A percentile compares a stretch with the other conserved stretches of the same genome.
phyloP scores from a whole-genome alignment of 2,113 vertebrate species.

The Protobothrops mucrosquamatus region DNA sequence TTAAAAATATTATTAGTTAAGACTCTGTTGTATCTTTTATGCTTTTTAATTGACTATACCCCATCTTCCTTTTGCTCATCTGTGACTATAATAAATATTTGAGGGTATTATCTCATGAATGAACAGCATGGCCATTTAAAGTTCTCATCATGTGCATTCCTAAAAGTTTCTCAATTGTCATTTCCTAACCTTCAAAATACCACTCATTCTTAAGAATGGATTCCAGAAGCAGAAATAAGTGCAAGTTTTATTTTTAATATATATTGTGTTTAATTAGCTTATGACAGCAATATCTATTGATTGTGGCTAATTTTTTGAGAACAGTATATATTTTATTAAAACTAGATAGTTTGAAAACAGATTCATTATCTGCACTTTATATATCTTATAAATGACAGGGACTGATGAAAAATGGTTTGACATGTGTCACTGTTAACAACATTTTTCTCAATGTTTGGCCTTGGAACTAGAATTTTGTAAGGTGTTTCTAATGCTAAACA shows the following conservation, averaged over 20 bases:
- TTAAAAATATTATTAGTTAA: neutral
- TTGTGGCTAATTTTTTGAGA: neutral
- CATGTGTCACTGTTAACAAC: neutral
- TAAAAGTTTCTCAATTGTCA: neutral
- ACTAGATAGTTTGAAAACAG: neutral
- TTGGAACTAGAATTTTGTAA: neutral
- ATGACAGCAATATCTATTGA: neutral
- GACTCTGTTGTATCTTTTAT: neutral
- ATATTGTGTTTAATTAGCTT: neutral
- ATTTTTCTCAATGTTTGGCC: neutral
- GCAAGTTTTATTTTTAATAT: neutral
- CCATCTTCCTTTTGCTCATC: neutral
- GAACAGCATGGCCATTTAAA: neutral
- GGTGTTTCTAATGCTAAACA: neutral
- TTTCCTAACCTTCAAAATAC: neutral
- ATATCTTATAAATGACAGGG: neutral
- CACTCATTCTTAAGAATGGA: neutral
- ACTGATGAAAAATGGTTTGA: neutral
- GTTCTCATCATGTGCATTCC: neutral
- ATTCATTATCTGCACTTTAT: neutral
- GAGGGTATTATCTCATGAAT: neutral
- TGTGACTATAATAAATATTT: neutral
- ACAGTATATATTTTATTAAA: neutral
- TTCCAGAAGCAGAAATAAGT: neutral
- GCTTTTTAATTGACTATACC: neutral